Evolutionary conservation across 2,113 vertebrate species (phyloP), one percentile per base, ranked within the genome.

Genomic region (Chrysemys picta): DNA sequence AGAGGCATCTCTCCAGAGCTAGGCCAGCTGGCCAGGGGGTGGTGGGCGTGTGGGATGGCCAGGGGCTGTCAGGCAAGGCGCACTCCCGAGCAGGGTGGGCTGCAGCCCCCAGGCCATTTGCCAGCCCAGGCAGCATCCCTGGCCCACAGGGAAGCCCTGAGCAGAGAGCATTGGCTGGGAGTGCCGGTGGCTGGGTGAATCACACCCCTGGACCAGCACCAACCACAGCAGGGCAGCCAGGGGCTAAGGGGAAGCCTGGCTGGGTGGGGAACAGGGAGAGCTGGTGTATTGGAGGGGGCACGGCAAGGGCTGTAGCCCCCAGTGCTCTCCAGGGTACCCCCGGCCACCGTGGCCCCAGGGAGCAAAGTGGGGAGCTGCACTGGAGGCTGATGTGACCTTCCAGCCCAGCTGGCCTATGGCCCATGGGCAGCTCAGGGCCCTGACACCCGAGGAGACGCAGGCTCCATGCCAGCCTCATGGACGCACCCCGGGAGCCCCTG

Each of bases 351-450:
- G 62, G 31, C 12, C 29, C 13, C 13, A 65, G 62, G 13, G 62
- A 14, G 16, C 29, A 69, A 35, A n/a, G 13, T 8, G 62, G 35
- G 62, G 35, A 19, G 35, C 62, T n/a, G 29, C 62, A n/a, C 62
- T n/a, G 62, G 24, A 69, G 14, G 31, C 13, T n/a, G 35, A 69
- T 10, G 31, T 69, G 31, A 31, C 62, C 35, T 69, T 31, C 13
- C 62, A 69, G 14, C 62, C 29, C 10, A 14, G 59, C 59, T 2
- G 2, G 11, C 59, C 29, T 35, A 29, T 62, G 59, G 59, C 59
- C 59, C 7, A n/a, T 16, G 14, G 50, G 91, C 90, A 91, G 89
- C 95, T 13, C 96, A 95, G 90, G 93, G 94, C 57, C 94, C 94
- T 52, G 56, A 25, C 19, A 45, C 13, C 11, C 56, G 12, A 13